These are phyloP conservation scores for Caenorhabditis uteleia DNA, from an alignment of 2,888 invertebrate species.

Conservation along the genomic window DNA sequence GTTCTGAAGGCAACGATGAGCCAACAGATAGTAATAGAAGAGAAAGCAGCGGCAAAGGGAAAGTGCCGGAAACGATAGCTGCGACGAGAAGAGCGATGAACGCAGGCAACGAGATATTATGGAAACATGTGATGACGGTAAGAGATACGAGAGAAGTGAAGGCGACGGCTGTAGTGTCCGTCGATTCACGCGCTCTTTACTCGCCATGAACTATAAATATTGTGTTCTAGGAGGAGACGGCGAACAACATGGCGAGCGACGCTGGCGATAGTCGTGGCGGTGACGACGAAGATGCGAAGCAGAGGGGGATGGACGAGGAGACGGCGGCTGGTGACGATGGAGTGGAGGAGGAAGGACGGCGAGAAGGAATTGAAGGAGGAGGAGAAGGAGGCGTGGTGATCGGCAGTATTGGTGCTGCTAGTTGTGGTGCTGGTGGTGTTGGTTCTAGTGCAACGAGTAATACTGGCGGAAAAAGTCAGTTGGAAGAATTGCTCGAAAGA, in stretches of 20 bases:
- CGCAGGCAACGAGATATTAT: background rate
- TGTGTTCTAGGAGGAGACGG: no score
- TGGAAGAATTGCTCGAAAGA: constrained; percentile 6
- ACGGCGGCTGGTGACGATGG: constrained; percentile 4
- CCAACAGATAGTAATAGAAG: no score
- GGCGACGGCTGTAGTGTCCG: no score
- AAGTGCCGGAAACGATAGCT: constrained; percentile 1
- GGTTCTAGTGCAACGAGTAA: background rate
- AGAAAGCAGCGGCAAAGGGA: background rate
- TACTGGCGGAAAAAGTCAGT: background rate
- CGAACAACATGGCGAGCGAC: background rate
- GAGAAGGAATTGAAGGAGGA: background rate
- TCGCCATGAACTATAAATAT: no score
- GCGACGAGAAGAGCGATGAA: background rate
- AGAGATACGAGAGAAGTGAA: no score
- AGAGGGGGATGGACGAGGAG: background rate
- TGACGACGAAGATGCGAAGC: background rate
- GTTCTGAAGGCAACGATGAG: no score
- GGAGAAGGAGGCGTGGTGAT: constrained; percentile 3
- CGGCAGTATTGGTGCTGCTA: background rate
- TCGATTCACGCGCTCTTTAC: no score
- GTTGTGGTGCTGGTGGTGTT: background rate
- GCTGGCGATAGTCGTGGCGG: background rate
- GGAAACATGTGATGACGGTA: background rate
- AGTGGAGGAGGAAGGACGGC: constrained; percentile 10